Percentiles rank a stretch among this genome's conserved stretches.
These are phyloP conservation scores for Caenorhabditis drosophilae DNA, from an alignment of 2,888 invertebrate species.

Conservation along the genomic window DNA sequence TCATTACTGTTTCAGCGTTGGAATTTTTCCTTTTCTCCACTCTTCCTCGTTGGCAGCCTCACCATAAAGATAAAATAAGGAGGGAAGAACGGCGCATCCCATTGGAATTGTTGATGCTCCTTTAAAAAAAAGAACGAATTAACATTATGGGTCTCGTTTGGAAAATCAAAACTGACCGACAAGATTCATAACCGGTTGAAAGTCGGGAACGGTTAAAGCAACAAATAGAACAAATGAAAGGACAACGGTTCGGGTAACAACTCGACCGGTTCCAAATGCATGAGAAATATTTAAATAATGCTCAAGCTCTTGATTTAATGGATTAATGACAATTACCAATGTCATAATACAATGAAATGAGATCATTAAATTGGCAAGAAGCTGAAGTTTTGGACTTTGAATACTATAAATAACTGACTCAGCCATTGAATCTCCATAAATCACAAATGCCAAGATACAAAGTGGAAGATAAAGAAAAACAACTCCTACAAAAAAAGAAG, in stretches of 20 bases:
- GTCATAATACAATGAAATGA: constrained; percentile 67
- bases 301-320: constrained; percentile 66
- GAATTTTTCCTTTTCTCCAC: constrained; percentile 53
- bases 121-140: no score
- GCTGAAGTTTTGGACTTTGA: constrained; percentile 53
- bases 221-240: constrained; percentile 57
- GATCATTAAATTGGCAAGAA: constrained; percentile 65
- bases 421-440: constrained; percentile 64
- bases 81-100: constrained; percentile 61
- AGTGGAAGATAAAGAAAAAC: constrained; percentile 64
- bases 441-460: constrained; percentile 60
- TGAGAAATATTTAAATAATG: constrained; percentile 60
- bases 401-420: constrained; percentile 61
- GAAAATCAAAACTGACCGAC: constrained; percentile 30
- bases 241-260: constrained; percentile 55
- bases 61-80: constrained; percentile 54
- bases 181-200: constrained; percentile 63
- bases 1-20: constrained; percentile 45
- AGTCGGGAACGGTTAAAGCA: constrained; percentile 61
- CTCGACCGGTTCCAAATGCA: constrained; percentile 59
- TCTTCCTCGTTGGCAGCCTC: constrained; percentile 56
- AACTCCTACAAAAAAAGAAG: constrained; percentile 46
- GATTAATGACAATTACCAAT: constrained; percentile 66
- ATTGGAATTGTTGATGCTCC: constrained; percentile 58
- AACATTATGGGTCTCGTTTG: neutral